A percentile compares a stretch with the other conserved stretches of the same genome.
Conservation (phyloP, 2,113 vertebrate genomes). For the Chaetura pelagica region DNA sequence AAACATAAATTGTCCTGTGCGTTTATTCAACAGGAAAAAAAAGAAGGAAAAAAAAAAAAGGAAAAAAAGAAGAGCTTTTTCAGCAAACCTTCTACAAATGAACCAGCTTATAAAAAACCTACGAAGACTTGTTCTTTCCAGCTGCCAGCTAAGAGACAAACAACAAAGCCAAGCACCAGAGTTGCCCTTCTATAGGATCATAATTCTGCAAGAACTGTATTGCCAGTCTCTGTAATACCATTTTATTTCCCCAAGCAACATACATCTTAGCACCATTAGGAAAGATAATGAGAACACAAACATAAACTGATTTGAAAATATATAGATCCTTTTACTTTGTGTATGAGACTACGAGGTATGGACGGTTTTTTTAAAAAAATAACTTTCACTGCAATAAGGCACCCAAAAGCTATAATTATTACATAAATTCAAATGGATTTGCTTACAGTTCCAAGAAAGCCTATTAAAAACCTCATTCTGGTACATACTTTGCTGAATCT, state of each 20-base stretch:
- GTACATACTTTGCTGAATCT: background rate
- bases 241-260: background rate
- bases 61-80: background rate
- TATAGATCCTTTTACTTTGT: background rate
- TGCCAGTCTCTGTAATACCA: background rate
- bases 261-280: background rate
- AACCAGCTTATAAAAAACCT: background rate
- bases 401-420: background rate
- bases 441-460: conserved; percentile 1
- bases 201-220: background rate
- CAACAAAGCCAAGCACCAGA: background rate
- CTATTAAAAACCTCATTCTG: background rate
- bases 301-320: background rate
- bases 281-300: background rate
- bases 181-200: background rate
- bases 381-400: background rate
- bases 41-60: no score
- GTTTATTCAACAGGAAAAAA: background rate
- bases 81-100: background rate
- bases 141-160: background rate
- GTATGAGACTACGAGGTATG: background rate
- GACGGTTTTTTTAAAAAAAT: background rate
- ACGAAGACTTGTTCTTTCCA: background rate
- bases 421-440: background rate
- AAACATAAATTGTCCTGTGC: background rate